Conservation (phyloP, 2,888 invertebrate genomes). For the Orgyia antiqua region DNA sequence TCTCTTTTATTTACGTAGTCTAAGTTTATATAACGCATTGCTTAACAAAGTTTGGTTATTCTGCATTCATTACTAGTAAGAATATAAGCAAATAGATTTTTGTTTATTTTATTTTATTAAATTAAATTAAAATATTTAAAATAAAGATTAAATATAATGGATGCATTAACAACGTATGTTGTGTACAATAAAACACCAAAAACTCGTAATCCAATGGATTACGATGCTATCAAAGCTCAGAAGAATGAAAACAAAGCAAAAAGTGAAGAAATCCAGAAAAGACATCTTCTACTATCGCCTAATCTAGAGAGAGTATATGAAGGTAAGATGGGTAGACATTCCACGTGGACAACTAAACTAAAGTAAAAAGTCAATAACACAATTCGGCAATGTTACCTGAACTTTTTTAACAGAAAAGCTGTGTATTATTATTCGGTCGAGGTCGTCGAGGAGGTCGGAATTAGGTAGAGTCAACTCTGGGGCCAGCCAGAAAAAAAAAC, state of each 20-base stretch:
- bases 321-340: conserved; percentile 43
- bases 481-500: conserved; percentile 23
- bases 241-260: conserved; percentile 34
- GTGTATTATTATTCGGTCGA: too few species aligned
- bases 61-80: too few species aligned
- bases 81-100: neutral
- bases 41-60: too few species aligned
- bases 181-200: conserved; percentile 65
- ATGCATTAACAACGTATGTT: conserved; percentile 56
- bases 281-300: conserved; percentile 56
- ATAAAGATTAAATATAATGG: conserved; percentile 36
- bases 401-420: too few species aligned
- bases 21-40: too few species aligned
- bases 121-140: too few species aligned
- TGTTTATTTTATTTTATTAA: neutral
- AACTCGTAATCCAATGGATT: conserved; percentile 49
- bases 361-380: too few species aligned
- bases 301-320: conserved; percentile 46
- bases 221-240: conserved; percentile 46
- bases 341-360: too few species aligned
- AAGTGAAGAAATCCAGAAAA: conserved; percentile 43
- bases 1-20: too few species aligned
- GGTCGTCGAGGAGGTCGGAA: too few species aligned
- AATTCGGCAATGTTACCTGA: too few species aligned
- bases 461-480: too few species aligned